phyloP scores from a whole-genome alignment of 2,888 invertebrate species.

The Dasysyrphus tricinctus region DNA sequence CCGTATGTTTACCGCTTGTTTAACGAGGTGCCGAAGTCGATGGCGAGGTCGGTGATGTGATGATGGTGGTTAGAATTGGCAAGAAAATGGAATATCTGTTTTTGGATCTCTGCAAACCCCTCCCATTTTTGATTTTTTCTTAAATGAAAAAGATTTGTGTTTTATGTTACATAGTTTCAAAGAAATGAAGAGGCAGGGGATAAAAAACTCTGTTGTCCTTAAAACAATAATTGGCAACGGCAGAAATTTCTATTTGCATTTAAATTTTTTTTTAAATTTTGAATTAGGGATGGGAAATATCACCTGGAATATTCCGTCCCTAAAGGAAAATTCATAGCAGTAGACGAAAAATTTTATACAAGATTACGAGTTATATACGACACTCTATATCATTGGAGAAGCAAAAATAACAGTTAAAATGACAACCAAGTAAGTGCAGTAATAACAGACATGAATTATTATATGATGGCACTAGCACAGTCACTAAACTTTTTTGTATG shows the following conservation, averaged over 20 bases:
- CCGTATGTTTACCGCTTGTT: background rate
- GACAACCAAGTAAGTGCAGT: no score
- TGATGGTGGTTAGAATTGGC: background rate
- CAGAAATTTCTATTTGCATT: background rate
- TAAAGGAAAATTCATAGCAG: background rate
- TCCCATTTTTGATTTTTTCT: background rate
- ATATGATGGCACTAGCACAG: no score
- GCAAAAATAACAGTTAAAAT: no score
- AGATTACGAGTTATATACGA: no score
- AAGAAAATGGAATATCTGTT: conserved; percentile 4
- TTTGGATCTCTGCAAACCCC: background rate
- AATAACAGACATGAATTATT: no score
- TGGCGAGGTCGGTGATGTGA: background rate
- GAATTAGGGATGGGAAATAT: background rate
- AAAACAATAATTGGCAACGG: background rate
- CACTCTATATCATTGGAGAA: no score
- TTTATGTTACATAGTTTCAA: background rate
- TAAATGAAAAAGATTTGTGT: background rate
- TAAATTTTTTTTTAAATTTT: background rate
- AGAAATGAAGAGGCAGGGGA: background rate
- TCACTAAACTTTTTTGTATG: no score
- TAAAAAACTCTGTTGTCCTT: background rate
- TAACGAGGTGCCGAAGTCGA: background rate
- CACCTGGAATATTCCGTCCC: background rate
- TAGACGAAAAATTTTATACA: no score